Base-by-base conservation (phyloP, 2,888 invertebrate species). In the Teleogryllus oceanicus region DNA sequence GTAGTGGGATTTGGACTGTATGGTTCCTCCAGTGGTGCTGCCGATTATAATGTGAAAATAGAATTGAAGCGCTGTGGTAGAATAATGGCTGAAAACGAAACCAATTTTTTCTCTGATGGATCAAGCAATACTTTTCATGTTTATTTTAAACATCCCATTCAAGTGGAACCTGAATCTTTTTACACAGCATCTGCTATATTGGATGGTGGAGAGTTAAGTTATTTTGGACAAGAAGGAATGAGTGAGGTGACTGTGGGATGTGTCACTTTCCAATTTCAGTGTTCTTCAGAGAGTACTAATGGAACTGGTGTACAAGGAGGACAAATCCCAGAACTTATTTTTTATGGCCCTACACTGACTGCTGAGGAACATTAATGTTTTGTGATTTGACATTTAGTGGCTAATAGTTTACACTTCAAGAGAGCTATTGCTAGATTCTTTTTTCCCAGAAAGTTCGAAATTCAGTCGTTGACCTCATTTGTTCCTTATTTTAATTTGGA, bases 221-320 rank as follows among this genome's bases (percentile, higher is more conserved):
- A 97, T 87, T 98, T 98, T 87, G 98, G 98, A 11, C 98, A 98
- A 87, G 98, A 98, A 88, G 98, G 98, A 37, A 92, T 97, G 90
- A 96, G 96, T 85, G 98, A 98, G 88, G 95, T 97, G 76, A 94
- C 94, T 80, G 94, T 96, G 87, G 96, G 96, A 8, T 94, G 94
- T 85, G 97, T 98, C 80, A 96, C 96, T 82, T 98, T 98, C 89
- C 97, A 97, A 88, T 98, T 98, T 88, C 97, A 98, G 88, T 97
- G 97, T 88, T 97, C 97, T 79, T 96, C 96, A 11, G 98, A 98
- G 86, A 97, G 97, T 88, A 98, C 98, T 80, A 98, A 98, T 85
- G 98, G 98, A 78, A 98, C 98, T 1, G 97, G 97, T 12, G 97
- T 98, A 8, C 97, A 98, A 88, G 98, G 98, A 77, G 98, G 98